Conservation (phyloP, 2,113 vertebrate genomes). For the Trichomycterus rosablanca region DNA sequence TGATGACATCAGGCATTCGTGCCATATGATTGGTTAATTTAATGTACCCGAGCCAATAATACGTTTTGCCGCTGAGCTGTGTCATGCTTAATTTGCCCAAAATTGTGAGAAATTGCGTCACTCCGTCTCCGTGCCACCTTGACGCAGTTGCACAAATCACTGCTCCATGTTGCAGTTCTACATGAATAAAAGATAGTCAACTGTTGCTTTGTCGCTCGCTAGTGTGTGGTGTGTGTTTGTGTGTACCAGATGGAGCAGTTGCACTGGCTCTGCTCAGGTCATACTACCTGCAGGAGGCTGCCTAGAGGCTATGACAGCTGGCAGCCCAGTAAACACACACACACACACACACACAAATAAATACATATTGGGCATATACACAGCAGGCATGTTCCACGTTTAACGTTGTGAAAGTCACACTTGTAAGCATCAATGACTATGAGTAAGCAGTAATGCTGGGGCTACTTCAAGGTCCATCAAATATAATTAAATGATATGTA, state of each 20-base stretch:
- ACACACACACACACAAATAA: conserved; percentile 20
- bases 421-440: conserved; percentile 50
- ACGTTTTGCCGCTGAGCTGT: too few species aligned
- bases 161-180: too few species aligned
- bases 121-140: too few species aligned
- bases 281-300: conserved; percentile 46
- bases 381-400: conserved; percentile 13
- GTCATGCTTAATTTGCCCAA: too few species aligned
- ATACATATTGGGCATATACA: conserved; percentile 13
- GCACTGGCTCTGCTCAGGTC: conserved; percentile 42
- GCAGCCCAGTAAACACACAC: conserved; percentile 43
- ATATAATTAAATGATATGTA: conserved; percentile 50
- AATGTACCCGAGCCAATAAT: too few species aligned
- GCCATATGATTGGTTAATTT: too few species aligned
- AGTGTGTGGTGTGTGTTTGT: conserved; percentile 14
- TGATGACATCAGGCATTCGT: too few species aligned
- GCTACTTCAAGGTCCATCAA: conserved; percentile 51
- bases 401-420: conserved; percentile 46
- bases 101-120: too few species aligned
- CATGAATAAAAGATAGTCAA: too few species aligned
- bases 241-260: conserved; percentile 37
- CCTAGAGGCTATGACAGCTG: conserved; percentile 40
- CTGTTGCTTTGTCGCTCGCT: too few species aligned
- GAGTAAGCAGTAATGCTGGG: conserved; percentile 63
- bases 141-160: too few species aligned